Evolutionary conservation across 2,888 invertebrate species (phyloP).

Genomic region (Cephus sareptanus): DNA sequence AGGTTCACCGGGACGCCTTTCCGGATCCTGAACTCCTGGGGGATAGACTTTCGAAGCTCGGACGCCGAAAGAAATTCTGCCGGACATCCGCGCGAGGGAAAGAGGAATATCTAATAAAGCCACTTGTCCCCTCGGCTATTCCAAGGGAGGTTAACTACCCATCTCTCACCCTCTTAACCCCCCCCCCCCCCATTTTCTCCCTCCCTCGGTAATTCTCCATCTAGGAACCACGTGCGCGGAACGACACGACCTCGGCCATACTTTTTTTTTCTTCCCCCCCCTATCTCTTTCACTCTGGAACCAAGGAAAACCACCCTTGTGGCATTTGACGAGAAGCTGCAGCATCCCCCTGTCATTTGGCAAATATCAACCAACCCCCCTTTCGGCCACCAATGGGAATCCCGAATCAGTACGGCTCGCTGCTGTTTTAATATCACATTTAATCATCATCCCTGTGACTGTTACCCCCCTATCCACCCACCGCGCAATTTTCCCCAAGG

Average conservation of each 20-base stretch:
- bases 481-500: too few relatives aligned
- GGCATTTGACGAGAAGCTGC: too few relatives aligned
- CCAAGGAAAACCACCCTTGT: slow-evolving; percentile 3
- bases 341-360: slow-evolving; percentile 13
- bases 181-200: background rate
- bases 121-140: slow-evolving; percentile 24
- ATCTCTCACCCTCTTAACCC: too few relatives aligned
- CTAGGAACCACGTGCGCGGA: slow-evolving; percentile 27
- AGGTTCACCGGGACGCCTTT: too few relatives aligned
- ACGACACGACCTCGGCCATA: slow-evolving; percentile 15
- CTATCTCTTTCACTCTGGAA: slow-evolving; percentile 7
- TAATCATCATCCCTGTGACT: too few relatives aligned
- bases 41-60: too few relatives aligned
- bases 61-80: too few relatives aligned
- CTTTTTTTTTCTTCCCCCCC: background rate
- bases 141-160: too few relatives aligned
- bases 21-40: too few relatives aligned
- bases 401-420: too few relatives aligned
- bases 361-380: slow-evolving; percentile 16
- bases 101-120: slow-evolving; percentile 36
- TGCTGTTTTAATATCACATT: too few relatives aligned
- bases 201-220: slow-evolving; percentile 22
- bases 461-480: too few relatives aligned
- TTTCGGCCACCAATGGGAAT: slow-evolving; percentile 1
- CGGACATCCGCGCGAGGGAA: background rate